Conservation (phyloP, 2,797 vertebrate species). For the Cichlasoma orientale region DNA sequence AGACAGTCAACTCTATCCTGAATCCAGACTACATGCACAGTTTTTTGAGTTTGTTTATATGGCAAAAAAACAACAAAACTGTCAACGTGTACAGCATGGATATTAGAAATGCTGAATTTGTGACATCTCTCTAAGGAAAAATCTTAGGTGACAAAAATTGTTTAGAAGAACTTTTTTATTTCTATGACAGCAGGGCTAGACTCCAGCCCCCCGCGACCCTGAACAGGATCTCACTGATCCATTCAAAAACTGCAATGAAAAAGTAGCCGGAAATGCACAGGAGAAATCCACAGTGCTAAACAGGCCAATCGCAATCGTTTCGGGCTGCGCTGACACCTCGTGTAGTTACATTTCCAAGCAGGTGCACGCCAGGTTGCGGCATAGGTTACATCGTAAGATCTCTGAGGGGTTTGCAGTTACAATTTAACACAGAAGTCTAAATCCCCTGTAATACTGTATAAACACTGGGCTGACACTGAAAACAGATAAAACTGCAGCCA, state of each 20-base stretch:
- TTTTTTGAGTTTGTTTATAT: not conserved
- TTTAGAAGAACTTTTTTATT: not conserved
- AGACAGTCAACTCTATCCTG: not conserved
- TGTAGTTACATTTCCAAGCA: not conserved
- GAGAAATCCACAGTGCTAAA: not conserved
- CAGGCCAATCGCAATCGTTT: not conserved
- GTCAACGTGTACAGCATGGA: not conserved
- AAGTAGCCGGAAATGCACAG: not conserved
- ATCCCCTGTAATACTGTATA: too few species aligned
- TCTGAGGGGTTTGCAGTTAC: too few species aligned
- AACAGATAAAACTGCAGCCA: not conserved
- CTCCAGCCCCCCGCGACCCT: too few species aligned
- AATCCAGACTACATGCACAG: not conserved
- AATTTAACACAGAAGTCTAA: too few species aligned
- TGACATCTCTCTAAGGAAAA: not conserved
- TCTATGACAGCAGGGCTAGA: too few species aligned
- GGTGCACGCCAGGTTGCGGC: too few species aligned
- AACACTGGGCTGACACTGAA: too few species aligned
- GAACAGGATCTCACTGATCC: not conserved
- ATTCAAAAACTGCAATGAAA: not conserved
- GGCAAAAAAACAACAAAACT: not conserved
- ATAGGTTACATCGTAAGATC: too few species aligned
- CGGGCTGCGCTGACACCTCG: not conserved
- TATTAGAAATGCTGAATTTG: not conserved
- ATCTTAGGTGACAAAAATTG: not conserved